Conservation (phyloP, 2,113 vertebrate species). For the Engraulis encrasicolus region DNA sequence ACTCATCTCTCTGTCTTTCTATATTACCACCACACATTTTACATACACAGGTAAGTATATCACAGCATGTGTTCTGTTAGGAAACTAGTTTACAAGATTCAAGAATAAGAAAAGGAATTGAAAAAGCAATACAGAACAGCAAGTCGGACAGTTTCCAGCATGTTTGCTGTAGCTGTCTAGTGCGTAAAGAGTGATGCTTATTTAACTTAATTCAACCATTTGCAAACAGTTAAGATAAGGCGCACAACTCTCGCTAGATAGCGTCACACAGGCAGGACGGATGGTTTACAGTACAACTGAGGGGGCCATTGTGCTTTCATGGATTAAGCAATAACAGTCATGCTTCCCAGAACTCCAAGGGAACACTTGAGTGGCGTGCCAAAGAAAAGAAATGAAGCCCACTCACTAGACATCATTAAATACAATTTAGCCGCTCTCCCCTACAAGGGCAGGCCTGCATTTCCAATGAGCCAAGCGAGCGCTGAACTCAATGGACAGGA, state of each 20-base stretch:
- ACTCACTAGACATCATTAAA: constrained; percentile 11
- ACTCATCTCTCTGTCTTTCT: neutral
- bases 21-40: neutral
- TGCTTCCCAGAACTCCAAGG: neutral
- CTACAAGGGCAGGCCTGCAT: neutral
- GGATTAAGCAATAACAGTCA: constrained; percentile 1
- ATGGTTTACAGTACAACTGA: neutral
- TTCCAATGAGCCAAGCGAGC: neutral
- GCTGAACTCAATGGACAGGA: neutral
- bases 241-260: neutral
- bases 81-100: neutral
- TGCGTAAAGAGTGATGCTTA: neutral
- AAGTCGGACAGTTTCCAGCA: neutral
- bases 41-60: neutral
- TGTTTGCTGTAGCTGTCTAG: neutral
- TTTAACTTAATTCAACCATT: neutral
- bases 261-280: neutral
- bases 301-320: constrained; percentile 9
- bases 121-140: neutral
- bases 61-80: neutral
- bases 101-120: no score
- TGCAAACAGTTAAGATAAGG: neutral
- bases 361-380: neutral
- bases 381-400: constrained; percentile 3
- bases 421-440: neutral